Evolutionary conservation across 2,113 vertebrate genomes (phyloP).

Genomic region (Hippocampus comes): DNA sequence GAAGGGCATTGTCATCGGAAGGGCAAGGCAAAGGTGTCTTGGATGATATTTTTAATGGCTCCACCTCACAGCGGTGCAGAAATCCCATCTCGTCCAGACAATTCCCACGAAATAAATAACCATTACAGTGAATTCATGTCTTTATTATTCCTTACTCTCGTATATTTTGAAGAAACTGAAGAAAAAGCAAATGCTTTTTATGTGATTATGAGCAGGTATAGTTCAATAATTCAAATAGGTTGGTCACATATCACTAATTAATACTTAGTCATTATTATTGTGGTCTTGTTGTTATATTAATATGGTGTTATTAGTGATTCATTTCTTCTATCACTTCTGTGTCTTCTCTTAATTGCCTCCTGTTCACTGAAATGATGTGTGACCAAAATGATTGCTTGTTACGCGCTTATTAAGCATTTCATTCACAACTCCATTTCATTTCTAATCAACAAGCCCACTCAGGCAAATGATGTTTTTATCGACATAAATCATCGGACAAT

Average conservation of each 20-base stretch:
- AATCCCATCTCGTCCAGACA: slow-evolving; percentile 39
- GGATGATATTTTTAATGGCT: slow-evolving; percentile 39
- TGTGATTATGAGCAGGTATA: too few relatives aligned
- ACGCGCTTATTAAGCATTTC: slow-evolving; percentile 69
- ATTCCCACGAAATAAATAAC: slow-evolving; percentile 30
- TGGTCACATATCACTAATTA: slow-evolving; percentile 6
- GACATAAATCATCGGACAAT: slow-evolving; percentile 58
- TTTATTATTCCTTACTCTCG: too few relatives aligned
- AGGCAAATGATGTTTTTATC: slow-evolving; percentile 45
- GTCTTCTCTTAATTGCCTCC: not conserved
- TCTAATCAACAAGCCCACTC: slow-evolving; percentile 55
- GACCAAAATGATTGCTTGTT: slow-evolving; percentile 58
- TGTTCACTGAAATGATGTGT: slow-evolving; percentile 48
- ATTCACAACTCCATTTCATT: slow-evolving; percentile 46
- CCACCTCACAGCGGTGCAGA: slow-evolving; percentile 32
- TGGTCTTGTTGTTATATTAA: not conserved
- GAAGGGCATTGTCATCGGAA: slow-evolving; percentile 73
- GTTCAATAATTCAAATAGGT: too few relatives aligned
- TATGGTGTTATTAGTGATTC: slow-evolving; percentile 5
- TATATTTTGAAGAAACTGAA: not conserved
- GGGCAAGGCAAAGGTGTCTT: slow-evolving; percentile 56
- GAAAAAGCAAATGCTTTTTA: not conserved
- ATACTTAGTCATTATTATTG: slow-evolving; percentile 7
- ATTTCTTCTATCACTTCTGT: not conserved
- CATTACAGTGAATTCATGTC: too few relatives aligned